A percentile compares a stretch with the other conserved stretches of the same genome.
Evolutionary conservation across 2,888 invertebrate genomes (phyloP).

Genomic region (Micropterix aruncella): DNA sequence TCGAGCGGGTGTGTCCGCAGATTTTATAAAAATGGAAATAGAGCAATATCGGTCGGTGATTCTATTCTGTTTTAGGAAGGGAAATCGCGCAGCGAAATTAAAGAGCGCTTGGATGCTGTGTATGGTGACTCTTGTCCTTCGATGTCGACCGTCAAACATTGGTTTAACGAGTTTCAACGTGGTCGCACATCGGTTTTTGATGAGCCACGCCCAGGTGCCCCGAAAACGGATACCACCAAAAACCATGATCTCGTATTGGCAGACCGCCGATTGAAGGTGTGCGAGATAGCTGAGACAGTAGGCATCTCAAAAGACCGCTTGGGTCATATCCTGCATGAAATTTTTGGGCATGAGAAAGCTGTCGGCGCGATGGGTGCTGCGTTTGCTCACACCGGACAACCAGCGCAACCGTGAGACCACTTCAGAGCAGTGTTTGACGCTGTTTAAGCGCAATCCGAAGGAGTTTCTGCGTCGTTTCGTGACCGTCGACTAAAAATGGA

Average conservation of each 20-base stretch:
- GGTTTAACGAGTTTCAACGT: background rate
- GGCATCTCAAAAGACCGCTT: background rate
- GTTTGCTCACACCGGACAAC: too few relatives aligned
- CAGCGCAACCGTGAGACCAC: too few relatives aligned
- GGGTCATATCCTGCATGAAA: too few relatives aligned
- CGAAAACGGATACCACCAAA: background rate
- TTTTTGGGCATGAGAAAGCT: too few relatives aligned
- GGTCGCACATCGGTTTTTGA: background rate
- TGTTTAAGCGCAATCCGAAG: too few relatives aligned
- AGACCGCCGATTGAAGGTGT: background rate
- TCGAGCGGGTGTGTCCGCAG: background rate
- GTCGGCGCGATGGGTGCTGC: too few relatives aligned
- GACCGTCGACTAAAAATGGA: too few relatives aligned
- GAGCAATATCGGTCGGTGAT: conserved; percentile 9
- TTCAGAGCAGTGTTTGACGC: too few relatives aligned
- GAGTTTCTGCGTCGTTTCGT: too few relatives aligned
- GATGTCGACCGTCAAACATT: background rate
- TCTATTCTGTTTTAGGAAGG: conserved; percentile 5
- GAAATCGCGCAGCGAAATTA: background rate
- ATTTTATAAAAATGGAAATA: conserved; percentile 9
- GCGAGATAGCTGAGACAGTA: background rate
- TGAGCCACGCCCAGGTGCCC: background rate
- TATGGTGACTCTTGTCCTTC: background rate
- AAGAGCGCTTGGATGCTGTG: background rate
- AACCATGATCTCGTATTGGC: background rate